phyloP scores from a whole-genome alignment of 2,888 invertebrate species.

The Dinocampus coccinellae region DNA sequence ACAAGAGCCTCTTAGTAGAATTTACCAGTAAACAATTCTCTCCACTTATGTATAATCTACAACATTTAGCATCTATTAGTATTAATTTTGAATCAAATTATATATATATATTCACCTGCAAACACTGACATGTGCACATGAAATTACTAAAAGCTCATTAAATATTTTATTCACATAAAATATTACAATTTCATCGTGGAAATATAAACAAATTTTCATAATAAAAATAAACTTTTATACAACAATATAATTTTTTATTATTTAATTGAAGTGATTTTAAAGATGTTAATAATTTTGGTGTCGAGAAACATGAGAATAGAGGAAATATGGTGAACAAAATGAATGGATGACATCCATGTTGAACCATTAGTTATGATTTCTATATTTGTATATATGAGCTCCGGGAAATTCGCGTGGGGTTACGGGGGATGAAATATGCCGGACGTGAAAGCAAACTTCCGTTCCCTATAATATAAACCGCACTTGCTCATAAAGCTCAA shows the following conservation, averaged over 20 bases:
- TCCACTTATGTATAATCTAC: neutral
- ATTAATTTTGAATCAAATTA: slow-evolving; percentile 2
- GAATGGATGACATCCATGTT: slow-evolving; percentile 5
- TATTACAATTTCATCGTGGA: neutral
- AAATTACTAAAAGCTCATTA: neutral
- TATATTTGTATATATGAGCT: slow-evolving; percentile 1
- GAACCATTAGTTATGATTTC: slow-evolving; percentile 17
- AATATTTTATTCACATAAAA: neutral
- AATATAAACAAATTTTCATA: too few relatives aligned
- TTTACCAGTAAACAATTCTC: neutral
- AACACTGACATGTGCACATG: neutral
- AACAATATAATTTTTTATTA: neutral
- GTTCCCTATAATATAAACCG: slow-evolving; percentile 1
- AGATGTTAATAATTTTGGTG: neutral
- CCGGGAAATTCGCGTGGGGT: neutral
- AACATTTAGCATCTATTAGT: neutral
- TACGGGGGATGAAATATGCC: slow-evolving; percentile 18
- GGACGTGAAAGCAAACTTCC: slow-evolving; percentile 21
- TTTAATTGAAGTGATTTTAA: neutral
- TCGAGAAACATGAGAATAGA: neutral
- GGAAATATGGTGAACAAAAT: neutral
- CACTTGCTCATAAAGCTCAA: slow-evolving; percentile 5
- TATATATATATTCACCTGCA: neutral
- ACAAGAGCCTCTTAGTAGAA: neutral
- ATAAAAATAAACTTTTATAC: neutral